These are phyloP conservation scores for Drosophila affinis DNA, from an alignment of 2,888 invertebrate genomes.

Conservation along the genomic window DNA sequence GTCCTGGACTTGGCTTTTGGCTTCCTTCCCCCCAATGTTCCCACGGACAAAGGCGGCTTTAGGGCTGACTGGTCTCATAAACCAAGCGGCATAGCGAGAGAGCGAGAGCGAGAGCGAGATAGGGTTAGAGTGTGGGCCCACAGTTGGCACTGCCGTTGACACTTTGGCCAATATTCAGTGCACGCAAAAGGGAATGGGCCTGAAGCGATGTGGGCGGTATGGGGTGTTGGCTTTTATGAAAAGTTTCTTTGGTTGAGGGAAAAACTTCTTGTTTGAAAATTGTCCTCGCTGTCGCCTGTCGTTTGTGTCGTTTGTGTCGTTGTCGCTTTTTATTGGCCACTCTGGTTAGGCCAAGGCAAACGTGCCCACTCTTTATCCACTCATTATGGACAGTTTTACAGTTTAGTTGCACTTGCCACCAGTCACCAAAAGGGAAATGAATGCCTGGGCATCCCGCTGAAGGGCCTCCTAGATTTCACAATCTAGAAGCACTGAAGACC, in stretches of 20 bases:
- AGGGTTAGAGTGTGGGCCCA: conserved; percentile 22
- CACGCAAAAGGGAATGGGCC: conserved; percentile 49
- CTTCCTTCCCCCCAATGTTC: conserved; percentile 45
- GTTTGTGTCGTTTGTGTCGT: conserved; percentile 11
- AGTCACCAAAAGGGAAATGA: conserved; percentile 1
- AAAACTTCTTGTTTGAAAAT: conserved; percentile 40
- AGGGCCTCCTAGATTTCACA: not conserved
- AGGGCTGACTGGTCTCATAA: conserved; percentile 61
- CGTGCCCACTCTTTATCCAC: conserved; percentile 67
- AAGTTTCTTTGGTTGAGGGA: conserved; percentile 42
- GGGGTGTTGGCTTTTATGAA: conserved; percentile 53
- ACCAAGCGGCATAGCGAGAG: conserved; percentile 39
- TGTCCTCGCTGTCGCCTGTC: conserved; percentile 34
- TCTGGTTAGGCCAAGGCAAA: conserved; percentile 43
- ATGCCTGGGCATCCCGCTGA: not conserved
- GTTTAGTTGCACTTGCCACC: conserved; percentile 54
- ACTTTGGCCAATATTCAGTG: conserved; percentile 73
- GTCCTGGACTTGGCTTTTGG: conserved; percentile 63
- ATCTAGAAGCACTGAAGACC: not conserved
- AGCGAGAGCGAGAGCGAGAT: not conserved
- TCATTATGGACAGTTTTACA: conserved; percentile 70
- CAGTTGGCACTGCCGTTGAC: conserved; percentile 74
- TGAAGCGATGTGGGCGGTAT: not conserved
- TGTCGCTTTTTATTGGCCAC: conserved; percentile 60
- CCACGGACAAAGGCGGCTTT: conserved; percentile 24